Evolutionary conservation across 2,888 invertebrate species (phyloP).

Genomic region (Bembecia ichneumoniformis): DNA sequence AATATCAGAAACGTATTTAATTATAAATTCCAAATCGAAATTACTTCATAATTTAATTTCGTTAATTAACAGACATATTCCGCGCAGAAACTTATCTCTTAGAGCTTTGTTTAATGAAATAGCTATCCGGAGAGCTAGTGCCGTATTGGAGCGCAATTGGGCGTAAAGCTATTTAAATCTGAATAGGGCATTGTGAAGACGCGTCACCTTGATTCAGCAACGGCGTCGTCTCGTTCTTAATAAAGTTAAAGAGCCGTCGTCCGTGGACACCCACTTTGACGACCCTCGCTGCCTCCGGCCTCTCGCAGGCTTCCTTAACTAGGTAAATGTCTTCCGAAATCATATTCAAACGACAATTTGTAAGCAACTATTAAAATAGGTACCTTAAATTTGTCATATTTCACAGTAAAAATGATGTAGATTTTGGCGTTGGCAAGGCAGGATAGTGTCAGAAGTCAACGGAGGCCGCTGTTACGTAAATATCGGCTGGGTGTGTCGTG

Average conservation of each 20-base stretch:
- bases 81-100: constrained; percentile 30
- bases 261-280: constrained; percentile 35
- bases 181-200: constrained; percentile 68
- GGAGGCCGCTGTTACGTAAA: constrained; percentile 62
- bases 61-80: constrained; percentile 11
- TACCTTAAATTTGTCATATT: not conserved
- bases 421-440: constrained; percentile 22
- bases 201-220: constrained; percentile 62
- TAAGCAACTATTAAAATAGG: not conserved
- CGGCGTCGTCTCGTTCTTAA: constrained; percentile 50
- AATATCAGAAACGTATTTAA: too few relatives aligned
- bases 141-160: constrained; percentile 68
- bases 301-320: constrained; percentile 38
- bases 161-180: constrained; percentile 72
- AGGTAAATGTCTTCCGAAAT: constrained; percentile 37
- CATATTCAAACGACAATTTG: not conserved
- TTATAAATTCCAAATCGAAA: too few relatives aligned
- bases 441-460: constrained; percentile 58
- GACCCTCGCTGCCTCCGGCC: constrained; percentile 22
- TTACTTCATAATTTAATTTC: not conserved
- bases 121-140: constrained; percentile 57
- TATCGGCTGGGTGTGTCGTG: constrained; percentile 66
- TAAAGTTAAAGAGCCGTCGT: constrained; percentile 61
- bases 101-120: constrained; percentile 64
- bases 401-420: not conserved